Conservation (phyloP, 2,888 invertebrate genomes). For the Dolomedes plantarius region DNA sequence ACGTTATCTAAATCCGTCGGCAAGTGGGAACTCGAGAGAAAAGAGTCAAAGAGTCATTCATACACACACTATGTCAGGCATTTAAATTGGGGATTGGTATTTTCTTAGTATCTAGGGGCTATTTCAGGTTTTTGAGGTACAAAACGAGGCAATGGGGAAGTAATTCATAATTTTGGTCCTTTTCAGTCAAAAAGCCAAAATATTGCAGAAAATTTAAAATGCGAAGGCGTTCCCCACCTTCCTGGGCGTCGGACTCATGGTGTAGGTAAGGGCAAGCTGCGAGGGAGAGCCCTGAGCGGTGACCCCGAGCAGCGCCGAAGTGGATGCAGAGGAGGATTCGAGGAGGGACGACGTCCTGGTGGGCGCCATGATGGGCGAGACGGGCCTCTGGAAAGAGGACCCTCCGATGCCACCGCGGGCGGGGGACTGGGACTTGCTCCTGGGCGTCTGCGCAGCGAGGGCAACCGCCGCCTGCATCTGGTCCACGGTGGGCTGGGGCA, state of each 20-base stretch:
- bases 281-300: conserved; percentile 17
- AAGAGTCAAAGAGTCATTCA: too few species aligned
- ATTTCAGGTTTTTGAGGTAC: too few species aligned
- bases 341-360: neutral
- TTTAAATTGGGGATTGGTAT: too few species aligned
- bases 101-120: too few species aligned
- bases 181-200: too few species aligned
- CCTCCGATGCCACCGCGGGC: conserved; percentile 21
- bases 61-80: too few species aligned
- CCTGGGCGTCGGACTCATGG: conserved; percentile 38
- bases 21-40: too few species aligned
- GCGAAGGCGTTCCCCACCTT: conserved; percentile 25
- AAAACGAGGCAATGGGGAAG: too few species aligned
- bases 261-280: conserved; percentile 12
- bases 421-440: conserved; percentile 63
- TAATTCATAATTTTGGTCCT: too few species aligned
- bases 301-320: conserved; percentile 24
- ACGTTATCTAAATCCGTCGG: too few species aligned
- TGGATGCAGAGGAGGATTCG: conserved; percentile 15
- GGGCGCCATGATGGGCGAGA: conserved; percentile 59
- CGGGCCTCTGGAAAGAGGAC: conserved; percentile 54
- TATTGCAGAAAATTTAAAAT: neutral
- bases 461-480: conserved; percentile 73
- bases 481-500: conserved; percentile 74
- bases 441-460: conserved; percentile 72